Evolutionary conservation across 2,113 vertebrate species (phyloP).

Genomic region (Verasper variegatus): DNA sequence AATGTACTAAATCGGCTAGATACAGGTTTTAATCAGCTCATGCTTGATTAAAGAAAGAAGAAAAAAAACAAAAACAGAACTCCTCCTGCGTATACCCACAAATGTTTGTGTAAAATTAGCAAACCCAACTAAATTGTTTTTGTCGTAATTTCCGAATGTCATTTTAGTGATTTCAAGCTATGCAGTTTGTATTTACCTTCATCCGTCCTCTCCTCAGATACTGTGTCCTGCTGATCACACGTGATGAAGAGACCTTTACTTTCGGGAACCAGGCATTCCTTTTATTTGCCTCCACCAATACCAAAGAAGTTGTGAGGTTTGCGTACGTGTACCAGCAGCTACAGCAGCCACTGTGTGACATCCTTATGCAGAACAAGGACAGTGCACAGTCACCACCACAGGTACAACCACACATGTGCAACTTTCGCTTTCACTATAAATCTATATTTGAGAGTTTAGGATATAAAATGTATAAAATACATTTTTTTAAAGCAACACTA

Average conservation of each 20-base stretch:
- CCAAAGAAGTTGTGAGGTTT: slow-evolving; percentile 89
- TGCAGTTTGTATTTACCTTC: not conserved
- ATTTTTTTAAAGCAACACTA: no score
- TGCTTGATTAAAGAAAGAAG: no score
- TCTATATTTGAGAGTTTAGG: not conserved
- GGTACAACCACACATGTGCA: slow-evolving; percentile 52
- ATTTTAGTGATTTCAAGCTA: not conserved
- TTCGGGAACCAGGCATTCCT: slow-evolving; percentile 88
- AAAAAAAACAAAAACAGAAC: no score
- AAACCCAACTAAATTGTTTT: no score
- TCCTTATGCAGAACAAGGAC: slow-evolving; percentile 84
- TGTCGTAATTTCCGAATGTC: no score
- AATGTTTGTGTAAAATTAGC: no score
- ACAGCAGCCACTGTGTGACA: slow-evolving; percentile 87
- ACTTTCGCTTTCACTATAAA: no score
- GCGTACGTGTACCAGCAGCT: slow-evolving; percentile 87
- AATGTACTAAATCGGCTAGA: no score
- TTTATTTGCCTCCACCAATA: slow-evolving; percentile 89
- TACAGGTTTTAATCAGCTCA: no score
- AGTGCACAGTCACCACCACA: slow-evolving; percentile 65
- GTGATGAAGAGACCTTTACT: slow-evolving; percentile 82
- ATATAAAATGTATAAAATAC: not conserved
- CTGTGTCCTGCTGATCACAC: slow-evolving; percentile 90
- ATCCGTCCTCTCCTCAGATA: slow-evolving; percentile 78
- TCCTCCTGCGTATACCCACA: no score